A percentile compares a stretch with the other conserved stretches of the same genome.
phyloP scores from a whole-genome alignment of 2,113 vertebrate genomes.

The Aspidoscelis tigris region DNA sequence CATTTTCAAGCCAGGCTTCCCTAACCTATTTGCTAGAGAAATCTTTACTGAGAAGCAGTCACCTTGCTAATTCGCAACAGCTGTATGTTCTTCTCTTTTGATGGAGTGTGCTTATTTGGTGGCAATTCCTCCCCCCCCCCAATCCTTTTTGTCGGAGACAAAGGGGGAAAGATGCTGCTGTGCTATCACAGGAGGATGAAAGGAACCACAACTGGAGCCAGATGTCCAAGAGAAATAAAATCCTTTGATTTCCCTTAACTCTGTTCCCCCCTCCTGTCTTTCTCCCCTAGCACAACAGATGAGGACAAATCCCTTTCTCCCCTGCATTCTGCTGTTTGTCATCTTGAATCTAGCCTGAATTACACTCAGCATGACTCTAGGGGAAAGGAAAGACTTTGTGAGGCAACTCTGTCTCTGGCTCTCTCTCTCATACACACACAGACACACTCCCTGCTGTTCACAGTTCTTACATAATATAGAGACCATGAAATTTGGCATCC shows the following conservation, averaged over 20 bases:
- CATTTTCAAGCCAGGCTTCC: slow-evolving; percentile 15
- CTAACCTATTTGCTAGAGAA: slow-evolving; percentile 19
- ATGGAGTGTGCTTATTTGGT: slow-evolving; percentile 40
- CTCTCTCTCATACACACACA: not conserved
- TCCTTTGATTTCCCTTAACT: slow-evolving; percentile 65
- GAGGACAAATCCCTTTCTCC: slow-evolving; percentile 36
- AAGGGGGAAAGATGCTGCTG: slow-evolving; percentile 30
- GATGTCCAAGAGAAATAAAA: slow-evolving; percentile 62
- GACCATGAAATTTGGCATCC: slow-evolving; percentile 25
- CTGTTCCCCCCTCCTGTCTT: not conserved
- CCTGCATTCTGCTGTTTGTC: slow-evolving; percentile 47
- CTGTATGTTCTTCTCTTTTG: slow-evolving; percentile 28
- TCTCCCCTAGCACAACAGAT: slow-evolving; percentile 46
- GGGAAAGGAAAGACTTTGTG: not conserved
- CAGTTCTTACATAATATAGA: not conserved
- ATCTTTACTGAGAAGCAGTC: slow-evolving; percentile 15
- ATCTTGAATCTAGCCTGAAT: slow-evolving; percentile 41
- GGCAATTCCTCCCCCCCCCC: slow-evolving; percentile 2
- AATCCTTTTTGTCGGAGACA: slow-evolving; percentile 42
- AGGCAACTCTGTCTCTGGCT: slow-evolving; percentile 37
- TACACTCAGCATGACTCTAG: slow-evolving; percentile 23
- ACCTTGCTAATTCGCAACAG: slow-evolving; percentile 36
- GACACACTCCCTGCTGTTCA: not conserved
- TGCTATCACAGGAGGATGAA: slow-evolving; percentile 50
- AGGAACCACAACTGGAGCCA: slow-evolving; percentile 46